Evolutionary conservation across 2,797 vertebrate genomes (phyloP).

Genomic region (Neomorphus geoffroyi): DNA sequence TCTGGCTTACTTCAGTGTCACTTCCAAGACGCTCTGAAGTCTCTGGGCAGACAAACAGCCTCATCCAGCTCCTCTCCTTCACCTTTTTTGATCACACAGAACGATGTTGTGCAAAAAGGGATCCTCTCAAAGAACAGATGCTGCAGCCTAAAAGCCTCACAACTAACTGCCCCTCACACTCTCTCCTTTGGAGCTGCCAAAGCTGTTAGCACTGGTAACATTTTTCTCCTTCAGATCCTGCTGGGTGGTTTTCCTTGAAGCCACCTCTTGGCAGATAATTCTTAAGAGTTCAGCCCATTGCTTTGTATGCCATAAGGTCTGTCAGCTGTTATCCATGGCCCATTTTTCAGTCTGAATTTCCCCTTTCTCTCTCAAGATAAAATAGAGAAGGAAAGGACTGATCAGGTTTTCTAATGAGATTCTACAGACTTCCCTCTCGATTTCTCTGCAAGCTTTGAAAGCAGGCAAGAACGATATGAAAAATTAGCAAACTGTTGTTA

Average conservation of each 20-base stretch:
- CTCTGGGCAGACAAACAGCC: neutral
- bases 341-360: neutral
- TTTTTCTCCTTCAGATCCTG: neutral
- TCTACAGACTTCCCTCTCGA: neutral
- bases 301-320: neutral
- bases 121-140: neutral
- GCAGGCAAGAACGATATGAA: neutral
- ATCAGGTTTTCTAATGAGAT: neutral
- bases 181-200: neutral
- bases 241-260: neutral
- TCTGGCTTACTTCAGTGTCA: neutral
- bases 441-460: neutral
- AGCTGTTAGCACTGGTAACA: neutral
- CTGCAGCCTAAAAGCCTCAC: neutral
- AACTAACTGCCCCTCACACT: neutral
- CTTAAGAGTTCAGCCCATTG: neutral
- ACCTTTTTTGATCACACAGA: neutral
- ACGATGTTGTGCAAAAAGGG: neutral
- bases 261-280: neutral
- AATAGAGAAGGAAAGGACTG: neutral
- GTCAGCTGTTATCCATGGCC: neutral
- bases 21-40: neutral
- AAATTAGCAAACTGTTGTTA: neutral
- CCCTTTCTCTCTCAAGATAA: neutral
- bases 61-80: accelerated